A percentile compares a stretch with the other conserved stretches of the same genome.
Evolutionary conservation across 64 coral and sea anemone genomes (phyloP).

Genomic region (Montipora cactus): DNA sequence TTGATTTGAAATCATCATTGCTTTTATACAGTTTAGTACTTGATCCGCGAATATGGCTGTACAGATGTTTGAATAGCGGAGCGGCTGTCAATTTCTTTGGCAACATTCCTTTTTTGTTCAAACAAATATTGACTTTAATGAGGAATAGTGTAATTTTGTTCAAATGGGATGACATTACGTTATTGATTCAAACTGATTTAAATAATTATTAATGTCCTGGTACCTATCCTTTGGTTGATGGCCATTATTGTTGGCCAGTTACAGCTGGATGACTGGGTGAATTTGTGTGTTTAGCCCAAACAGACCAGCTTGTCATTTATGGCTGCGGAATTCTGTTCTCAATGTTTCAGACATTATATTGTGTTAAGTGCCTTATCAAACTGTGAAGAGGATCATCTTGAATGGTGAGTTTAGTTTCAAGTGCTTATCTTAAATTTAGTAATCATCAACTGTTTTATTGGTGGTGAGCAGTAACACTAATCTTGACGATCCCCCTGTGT

Average conservation of each 20-base stretch:
- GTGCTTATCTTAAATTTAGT: no score
- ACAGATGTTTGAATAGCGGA: no score
- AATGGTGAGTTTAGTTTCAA: slow-evolving; percentile 71
- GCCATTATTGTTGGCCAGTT: background rate
- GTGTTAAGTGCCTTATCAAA: slow-evolving; percentile 92
- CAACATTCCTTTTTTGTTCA: no score
- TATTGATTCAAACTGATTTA: background rate
- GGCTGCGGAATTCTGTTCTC: slow-evolving; percentile 25
- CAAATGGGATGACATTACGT: background rate
- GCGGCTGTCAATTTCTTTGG: no score
- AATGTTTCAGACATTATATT: slow-evolving; percentile 93
- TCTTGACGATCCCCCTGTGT: no score
- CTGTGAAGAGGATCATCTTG: slow-evolving; percentile 85
- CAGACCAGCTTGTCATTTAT: no score
- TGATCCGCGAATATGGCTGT: no score
- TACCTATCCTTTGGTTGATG: background rate
- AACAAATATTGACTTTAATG: no score
- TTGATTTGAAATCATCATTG: no score
- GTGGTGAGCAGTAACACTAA: no score
- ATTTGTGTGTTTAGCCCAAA: background rate
- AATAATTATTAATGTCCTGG: background rate
- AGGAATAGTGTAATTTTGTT: background rate
- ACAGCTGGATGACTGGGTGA: background rate
- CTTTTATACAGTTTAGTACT: no score
- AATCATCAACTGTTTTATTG: no score